Evolutionary conservation across 2,888 invertebrate species (phyloP).

Genomic region (Eristalis pertinax): DNA sequence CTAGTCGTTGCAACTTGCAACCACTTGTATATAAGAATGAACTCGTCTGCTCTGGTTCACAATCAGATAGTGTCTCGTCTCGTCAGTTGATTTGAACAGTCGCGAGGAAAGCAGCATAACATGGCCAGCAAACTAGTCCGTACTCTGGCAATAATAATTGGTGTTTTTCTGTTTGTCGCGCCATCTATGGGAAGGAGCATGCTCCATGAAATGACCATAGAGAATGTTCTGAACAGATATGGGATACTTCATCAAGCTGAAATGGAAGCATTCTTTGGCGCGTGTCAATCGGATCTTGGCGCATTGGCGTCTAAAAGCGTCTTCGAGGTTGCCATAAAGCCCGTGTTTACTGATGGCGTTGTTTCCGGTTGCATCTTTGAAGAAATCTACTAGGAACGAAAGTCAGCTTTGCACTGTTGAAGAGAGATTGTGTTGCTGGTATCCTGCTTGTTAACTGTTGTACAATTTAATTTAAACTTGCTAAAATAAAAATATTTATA

Average conservation of each 20-base stretch:
- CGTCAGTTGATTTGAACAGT: background rate
- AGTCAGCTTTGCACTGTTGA: background rate
- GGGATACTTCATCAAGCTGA: background rate
- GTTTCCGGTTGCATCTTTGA: background rate
- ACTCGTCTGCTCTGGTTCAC: background rate
- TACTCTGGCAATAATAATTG: background rate
- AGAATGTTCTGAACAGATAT: background rate
- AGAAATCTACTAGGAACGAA: background rate
- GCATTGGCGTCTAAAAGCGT: background rate
- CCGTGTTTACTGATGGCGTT: background rate
- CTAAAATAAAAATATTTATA: too few species aligned
- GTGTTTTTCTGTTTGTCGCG: background rate
- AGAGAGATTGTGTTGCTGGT: background rate
- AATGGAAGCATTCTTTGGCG: background rate
- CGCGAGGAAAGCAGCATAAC: background rate
- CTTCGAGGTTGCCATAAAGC: background rate
- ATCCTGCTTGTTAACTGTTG: too few species aligned
- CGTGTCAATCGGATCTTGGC: background rate
- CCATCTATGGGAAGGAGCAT: background rate
- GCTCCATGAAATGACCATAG: background rate
- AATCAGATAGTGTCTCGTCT: background rate
- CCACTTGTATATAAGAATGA: background rate
- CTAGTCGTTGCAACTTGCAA: background rate
- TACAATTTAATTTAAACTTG: too few species aligned
- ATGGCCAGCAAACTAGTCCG: background rate